A percentile compares a stretch with the other conserved stretches of the same genome.
These are phyloP conservation scores for Polyommatus iphigenia DNA, from an alignment of 2,888 invertebrate species.

Conservation along the genomic window DNA sequence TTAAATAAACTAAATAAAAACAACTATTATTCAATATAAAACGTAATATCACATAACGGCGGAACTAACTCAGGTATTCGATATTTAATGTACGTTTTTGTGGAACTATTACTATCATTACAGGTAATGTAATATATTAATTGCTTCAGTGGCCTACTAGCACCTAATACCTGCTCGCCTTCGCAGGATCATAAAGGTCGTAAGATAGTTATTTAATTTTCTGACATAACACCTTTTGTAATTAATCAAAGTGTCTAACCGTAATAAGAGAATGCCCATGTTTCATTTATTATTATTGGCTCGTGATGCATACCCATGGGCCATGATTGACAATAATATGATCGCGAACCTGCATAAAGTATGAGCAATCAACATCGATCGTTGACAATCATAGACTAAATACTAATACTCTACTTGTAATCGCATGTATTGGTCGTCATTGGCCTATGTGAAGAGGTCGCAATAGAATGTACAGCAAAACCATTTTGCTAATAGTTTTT, in stretches of 20 bases:
- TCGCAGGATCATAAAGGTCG: slow-evolving; percentile 18
- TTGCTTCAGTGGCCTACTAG: slow-evolving; percentile 9
- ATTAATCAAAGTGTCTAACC: background rate
- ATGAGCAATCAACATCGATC: too few species aligned
- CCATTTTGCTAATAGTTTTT: too few species aligned
- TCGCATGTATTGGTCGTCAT: too few species aligned
- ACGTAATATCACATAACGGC: background rate
- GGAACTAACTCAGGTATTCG: background rate
- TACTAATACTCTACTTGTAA: too few species aligned
- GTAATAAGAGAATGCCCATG: too few species aligned
- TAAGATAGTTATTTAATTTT: background rate
- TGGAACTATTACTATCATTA: slow-evolving; percentile 6
- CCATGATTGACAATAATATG: too few species aligned
- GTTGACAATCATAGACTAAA: too few species aligned
- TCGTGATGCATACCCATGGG: too few species aligned
- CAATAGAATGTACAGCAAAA: too few species aligned
- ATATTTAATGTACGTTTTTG: background rate
- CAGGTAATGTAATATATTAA: slow-evolving; percentile 21
- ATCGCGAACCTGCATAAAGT: too few species aligned
- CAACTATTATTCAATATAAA: background rate
- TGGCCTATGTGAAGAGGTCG: too few species aligned
- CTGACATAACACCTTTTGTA: background rate
- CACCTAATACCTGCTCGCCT: slow-evolving; percentile 3
- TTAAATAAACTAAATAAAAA: background rate
- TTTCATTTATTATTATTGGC: too few species aligned